Evolutionary conservation across 2,888 invertebrate species (phyloP).

Genomic region (Philereme vetulata): DNA sequence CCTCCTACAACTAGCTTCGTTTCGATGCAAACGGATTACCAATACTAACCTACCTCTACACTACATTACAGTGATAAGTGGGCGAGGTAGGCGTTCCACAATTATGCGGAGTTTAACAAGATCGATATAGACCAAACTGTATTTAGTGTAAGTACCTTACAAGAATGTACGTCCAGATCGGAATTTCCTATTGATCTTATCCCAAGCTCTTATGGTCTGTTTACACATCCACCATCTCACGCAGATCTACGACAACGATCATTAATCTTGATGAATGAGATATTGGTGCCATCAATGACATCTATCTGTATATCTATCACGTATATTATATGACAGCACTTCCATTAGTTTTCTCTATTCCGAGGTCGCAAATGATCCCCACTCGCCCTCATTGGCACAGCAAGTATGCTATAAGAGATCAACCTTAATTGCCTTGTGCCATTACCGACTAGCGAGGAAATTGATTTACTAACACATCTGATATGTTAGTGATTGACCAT

Average conservation of each 20-base stretch:
- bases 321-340: background rate
- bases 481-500: slow-evolving; percentile 30
- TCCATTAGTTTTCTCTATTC: slow-evolving; percentile 11
- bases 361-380: slow-evolving; percentile 36
- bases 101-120: slow-evolving; percentile 5
- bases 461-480: slow-evolving; percentile 35
- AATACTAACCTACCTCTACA: slow-evolving; percentile 21
- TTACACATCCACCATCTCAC: too few species aligned
- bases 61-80: slow-evolving; percentile 14
- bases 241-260: background rate
- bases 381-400: slow-evolving; percentile 55
- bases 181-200: too few species aligned
- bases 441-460: slow-evolving; percentile 29
- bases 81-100: slow-evolving; percentile 11
- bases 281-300: slow-evolving; percentile 9
- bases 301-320: background rate
- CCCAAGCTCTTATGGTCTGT: too few species aligned
- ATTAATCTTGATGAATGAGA: background rate
- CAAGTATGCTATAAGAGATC: slow-evolving; percentile 38
- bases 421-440: slow-evolving; percentile 51
- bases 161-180: too few species aligned
- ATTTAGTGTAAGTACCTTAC: too few species aligned
- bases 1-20: slow-evolving; percentile 55
- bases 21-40: slow-evolving; percentile 24
- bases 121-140: background rate